Evolutionary conservation across 2,888 invertebrate genomes (phyloP).

Genomic region (Nasonia oneida): DNA sequence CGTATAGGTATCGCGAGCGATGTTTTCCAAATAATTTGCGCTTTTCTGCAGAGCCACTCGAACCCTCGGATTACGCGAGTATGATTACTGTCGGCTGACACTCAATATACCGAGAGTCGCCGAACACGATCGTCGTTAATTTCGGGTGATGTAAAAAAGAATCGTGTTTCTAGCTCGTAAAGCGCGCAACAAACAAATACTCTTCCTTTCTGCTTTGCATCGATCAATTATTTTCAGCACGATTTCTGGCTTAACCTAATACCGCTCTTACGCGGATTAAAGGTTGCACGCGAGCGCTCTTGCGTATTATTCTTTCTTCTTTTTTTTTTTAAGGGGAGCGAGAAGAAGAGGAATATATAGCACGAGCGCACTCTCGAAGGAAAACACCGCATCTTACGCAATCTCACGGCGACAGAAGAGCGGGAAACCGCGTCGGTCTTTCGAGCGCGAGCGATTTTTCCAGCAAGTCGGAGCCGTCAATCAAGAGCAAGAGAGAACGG

Average conservation of each 20-base stretch:
- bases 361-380: background rate
- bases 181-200: background rate
- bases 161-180: background rate
- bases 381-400: constrained; percentile 32
- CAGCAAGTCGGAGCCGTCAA: constrained; percentile 33
- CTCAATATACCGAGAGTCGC: no score
- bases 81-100: background rate
- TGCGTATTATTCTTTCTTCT: background rate
- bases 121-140: no score
- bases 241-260: background rate
- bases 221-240: background rate
- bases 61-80: background rate
- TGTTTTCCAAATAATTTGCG: constrained; percentile 11
- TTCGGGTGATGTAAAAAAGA: background rate
- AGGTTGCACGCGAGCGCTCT: background rate
- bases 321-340: no score
- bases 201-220: no score
- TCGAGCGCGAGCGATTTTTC: constrained; percentile 26
- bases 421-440: constrained; percentile 6
- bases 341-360: no score
- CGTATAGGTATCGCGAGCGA: background rate
- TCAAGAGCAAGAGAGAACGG: constrained; percentile 7
- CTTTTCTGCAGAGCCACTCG: background rate
- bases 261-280: background rate
- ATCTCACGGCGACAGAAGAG: constrained; percentile 1